These are phyloP conservation scores for Australoheros facetus DNA, from an alignment of 2,797 vertebrate species.

Conservation along the genomic window DNA sequence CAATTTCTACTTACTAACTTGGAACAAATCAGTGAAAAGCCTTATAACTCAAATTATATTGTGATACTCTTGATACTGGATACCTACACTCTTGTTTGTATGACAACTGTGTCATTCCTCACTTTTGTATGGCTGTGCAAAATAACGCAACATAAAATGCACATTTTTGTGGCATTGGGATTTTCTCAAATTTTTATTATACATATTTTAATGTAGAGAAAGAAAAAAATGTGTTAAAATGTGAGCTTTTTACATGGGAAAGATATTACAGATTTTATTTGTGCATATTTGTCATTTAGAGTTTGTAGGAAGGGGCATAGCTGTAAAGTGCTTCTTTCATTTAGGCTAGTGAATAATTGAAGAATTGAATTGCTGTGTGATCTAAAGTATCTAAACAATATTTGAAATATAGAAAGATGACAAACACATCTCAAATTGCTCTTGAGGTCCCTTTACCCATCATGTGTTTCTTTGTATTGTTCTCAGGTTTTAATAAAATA, in stretches of 20 bases:
- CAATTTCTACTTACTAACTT: too few relatives aligned
- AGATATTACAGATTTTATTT: neutral
- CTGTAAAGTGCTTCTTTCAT: neutral
- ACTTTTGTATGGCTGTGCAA: neutral
- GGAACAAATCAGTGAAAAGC: too few relatives aligned
- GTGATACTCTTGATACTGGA: too few relatives aligned
- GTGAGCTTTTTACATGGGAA: neutral
- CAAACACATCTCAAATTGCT: constrained; percentile 41
- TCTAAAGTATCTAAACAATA: neutral
- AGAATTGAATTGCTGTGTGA: neutral
- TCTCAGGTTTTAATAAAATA: constrained; percentile 78
- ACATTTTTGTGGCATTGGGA: neutral
- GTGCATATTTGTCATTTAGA: neutral
- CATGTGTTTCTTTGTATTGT: constrained; percentile 79
- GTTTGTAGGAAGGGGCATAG: neutral
- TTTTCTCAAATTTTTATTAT: neutral
- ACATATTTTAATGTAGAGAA: neutral
- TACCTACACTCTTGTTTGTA: too few relatives aligned
- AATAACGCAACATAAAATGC: neutral
- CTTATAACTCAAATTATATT: too few relatives aligned
- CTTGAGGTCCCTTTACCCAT: constrained; percentile 68
- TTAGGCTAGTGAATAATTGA: neutral
- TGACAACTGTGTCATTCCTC: neutral
- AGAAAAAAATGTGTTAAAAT: neutral
- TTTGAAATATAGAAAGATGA: neutral